phyloP scores from a whole-genome alignment of 2,888 invertebrate species.

The Fragum whitleyi region DNA sequence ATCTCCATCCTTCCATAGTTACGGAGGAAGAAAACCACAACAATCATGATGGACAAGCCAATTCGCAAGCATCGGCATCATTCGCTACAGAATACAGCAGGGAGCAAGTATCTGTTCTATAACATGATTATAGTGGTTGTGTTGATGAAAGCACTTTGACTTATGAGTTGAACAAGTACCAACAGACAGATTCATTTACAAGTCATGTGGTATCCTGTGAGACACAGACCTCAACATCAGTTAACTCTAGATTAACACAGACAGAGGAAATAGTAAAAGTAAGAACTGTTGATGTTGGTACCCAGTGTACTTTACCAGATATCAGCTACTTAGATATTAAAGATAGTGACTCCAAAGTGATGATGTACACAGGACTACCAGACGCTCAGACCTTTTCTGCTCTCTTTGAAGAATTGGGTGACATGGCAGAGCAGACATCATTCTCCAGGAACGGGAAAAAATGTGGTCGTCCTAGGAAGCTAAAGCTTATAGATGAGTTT shows the following conservation, averaged over 20 bases:
- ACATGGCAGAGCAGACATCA: background rate
- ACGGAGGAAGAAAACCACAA: no score
- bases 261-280: background rate
- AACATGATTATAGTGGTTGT: slow-evolving; percentile 1
- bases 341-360: background rate
- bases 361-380: slow-evolving; percentile 50
- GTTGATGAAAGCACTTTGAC: background rate
- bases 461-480: slow-evolving; percentile 31
- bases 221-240: background rate
- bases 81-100: background rate
- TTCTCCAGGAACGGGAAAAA: background rate
- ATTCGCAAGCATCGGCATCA: no score
- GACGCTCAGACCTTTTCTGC: slow-evolving; percentile 33
- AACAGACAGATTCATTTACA: no score
- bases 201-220: no score
- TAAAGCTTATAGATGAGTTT: slow-evolving; percentile 46
- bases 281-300: slow-evolving; percentile 2
- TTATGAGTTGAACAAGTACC: background rate
- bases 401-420: slow-evolving; percentile 47
- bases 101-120: slow-evolving; percentile 9
- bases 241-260: background rate
- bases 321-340: slow-evolving; percentile 48
- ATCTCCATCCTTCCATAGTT: no score
- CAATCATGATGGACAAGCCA: no score
- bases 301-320: slow-evolving; percentile 31